Base-by-base conservation (phyloP, 2,113 vertebrate species). In the Istiophorus platypterus region DNA sequence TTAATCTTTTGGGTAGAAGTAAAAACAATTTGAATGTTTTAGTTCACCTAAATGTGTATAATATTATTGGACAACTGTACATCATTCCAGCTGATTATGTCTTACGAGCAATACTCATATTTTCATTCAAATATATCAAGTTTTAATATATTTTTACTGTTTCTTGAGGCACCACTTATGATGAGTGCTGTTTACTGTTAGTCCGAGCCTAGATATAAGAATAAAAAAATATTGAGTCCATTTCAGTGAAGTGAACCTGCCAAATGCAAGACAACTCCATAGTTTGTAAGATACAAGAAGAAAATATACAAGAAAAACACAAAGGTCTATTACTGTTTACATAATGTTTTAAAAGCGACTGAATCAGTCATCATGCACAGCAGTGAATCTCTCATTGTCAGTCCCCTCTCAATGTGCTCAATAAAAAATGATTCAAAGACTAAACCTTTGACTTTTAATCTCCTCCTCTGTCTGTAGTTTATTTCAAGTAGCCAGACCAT, bases 401-500 rank as follows among this genome's bases (percentile, higher is more conserved):
- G 13, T 20, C 75, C 10, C 39, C 7, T 39, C 31, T 34, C 31
- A 34, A 34, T 74, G 41, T 27, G 14, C 24, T 69, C 47, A 29
- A 65, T 76, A 47, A 54, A 64, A 49, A 54, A 58, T 5, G 7
- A 71, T 51, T 65, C 58, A 70, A 5, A 37, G 13, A 27, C 34
- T 68, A 52, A 81, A 83, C 64, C 41, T 76, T 67, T 68, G 57
- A 47, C 69, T 72, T 71, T 76, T 51, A 72, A 76, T 56, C 29
- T 51, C 13, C 3, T 39, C 65, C 39, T 64, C 17, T n/a, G 11
- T 67, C 47, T 54, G 7, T 15, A 18, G 34, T 72, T 82, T 72
- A 49, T 70, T 75, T 77, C 34, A 63, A 76, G 66, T 18, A 76
- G 70, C 12, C 68, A 63, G 49, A 73, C 11, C 5, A 6, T 66